A percentile compares a stretch with the other conserved stretches of the same genome.
These are phyloP conservation scores for Euspilapteryx auroguttella DNA, from an alignment of 2,888 invertebrate species.

Conservation along the genomic window DNA sequence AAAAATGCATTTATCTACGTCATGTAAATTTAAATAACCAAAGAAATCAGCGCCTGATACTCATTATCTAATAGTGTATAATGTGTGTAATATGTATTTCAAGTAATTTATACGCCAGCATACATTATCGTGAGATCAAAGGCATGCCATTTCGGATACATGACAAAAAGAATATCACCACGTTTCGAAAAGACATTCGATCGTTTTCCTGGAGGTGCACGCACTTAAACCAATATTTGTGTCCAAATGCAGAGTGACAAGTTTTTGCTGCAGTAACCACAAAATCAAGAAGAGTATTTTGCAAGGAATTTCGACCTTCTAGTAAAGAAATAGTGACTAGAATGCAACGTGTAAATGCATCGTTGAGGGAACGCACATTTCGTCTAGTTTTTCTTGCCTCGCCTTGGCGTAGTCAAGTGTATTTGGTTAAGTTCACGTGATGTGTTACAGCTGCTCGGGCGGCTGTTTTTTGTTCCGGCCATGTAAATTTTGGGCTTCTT, in stretches of 20 bases:
- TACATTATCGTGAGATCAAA: not conserved
- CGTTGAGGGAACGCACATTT: slow-evolving; percentile 8
- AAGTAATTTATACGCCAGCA: no score
- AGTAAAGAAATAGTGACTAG: not conserved
- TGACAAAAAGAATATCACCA: not conserved
- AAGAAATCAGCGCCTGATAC: no score
- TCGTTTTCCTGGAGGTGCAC: slow-evolving; percentile 1
- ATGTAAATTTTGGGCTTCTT: no score
- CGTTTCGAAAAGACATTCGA: not conserved
- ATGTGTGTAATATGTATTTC: no score
- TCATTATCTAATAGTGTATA: no score
- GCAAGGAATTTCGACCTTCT: no score
- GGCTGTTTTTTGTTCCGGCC: slow-evolving; percentile 17
- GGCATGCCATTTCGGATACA: no score
- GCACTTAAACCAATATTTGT: slow-evolving; percentile 7
- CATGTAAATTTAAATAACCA: no score
- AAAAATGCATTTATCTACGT: no score
- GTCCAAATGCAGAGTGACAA: slow-evolving; percentile 32
- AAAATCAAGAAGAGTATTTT: no score
- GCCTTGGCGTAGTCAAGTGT: no score
- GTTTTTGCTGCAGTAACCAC: slow-evolving; percentile 29
- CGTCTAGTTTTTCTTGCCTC: slow-evolving; percentile 22
- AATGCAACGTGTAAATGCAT: not conserved
- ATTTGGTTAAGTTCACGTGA: slow-evolving; percentile 25
- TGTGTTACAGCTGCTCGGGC: slow-evolving; percentile 22